These are phyloP conservation scores for Apodemus speciosus DNA, from an alignment of 2,113 vertebrate genomes.

Conservation along the genomic window DNA sequence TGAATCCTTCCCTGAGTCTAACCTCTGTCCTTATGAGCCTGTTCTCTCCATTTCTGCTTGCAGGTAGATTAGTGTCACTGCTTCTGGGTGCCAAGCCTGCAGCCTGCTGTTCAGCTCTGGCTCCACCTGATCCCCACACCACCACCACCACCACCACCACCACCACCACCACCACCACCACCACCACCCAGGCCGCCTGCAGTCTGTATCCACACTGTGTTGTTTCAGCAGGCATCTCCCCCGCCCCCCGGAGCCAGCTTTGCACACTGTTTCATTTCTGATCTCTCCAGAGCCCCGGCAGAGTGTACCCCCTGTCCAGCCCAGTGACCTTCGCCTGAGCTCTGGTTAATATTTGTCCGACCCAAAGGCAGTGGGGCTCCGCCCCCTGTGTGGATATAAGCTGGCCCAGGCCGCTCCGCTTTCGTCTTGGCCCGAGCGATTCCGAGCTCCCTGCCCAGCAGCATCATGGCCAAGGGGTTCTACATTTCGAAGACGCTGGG, in stretches of 20 bases:
- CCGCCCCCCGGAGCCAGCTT: neutral
- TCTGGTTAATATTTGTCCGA: slow-evolving; percentile 79
- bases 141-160: neutral
- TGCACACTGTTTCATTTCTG: neutral
- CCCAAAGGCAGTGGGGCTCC: neutral
- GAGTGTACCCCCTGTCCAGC: neutral
- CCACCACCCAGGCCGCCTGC: neutral
- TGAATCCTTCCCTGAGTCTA: neutral
- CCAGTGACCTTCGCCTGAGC: slow-evolving; percentile 68
- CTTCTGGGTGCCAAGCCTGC: neutral
- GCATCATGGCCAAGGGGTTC: slow-evolving; percentile 92
- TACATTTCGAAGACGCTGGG: slow-evolving; percentile 90
- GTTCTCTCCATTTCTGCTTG: neutral
- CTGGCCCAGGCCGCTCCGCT: neutral
- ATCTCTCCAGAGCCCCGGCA: neutral
- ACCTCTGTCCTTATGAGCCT: neutral
- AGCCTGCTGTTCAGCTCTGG: neutral
- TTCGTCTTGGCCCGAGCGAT: neutral
- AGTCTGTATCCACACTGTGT: slow-evolving; percentile 20
- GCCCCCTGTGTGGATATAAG: slow-evolving; percentile 59
- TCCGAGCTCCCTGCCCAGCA: neutral
- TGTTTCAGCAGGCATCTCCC: slow-evolving; percentile 39
- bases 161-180: too few species aligned
- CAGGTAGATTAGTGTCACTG: neutral
- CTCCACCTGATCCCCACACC: neutral